Evolutionary conservation across 2,113 vertebrate species (phyloP).

Genomic region (Leptosomus discolor): DNA sequence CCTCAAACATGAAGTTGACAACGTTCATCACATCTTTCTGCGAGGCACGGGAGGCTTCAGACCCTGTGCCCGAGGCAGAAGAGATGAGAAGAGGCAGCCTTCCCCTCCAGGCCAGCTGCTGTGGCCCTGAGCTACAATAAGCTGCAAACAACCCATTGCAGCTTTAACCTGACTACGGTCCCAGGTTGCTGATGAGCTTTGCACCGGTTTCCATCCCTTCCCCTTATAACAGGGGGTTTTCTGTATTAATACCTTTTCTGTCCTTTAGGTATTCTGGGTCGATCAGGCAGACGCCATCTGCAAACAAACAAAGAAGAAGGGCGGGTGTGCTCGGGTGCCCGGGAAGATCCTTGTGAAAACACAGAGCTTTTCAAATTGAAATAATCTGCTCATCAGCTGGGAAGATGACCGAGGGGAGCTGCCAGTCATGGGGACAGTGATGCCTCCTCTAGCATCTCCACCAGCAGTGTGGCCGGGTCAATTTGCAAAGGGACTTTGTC

Average conservation of each 20-base stretch:
- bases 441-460: background rate
- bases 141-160: accelerated
- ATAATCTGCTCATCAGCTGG: background rate
- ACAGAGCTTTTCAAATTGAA: background rate
- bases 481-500: background rate
- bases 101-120: background rate
- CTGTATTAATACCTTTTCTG: slow-evolving; percentile 79
- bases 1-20: background rate
- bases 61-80: background rate
- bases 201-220: background rate
- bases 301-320: background rate
- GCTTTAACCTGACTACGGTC: background rate
- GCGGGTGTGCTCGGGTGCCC: accelerated
- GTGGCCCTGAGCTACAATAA: accelerated
- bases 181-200: background rate
- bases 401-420: background rate
- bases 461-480: accelerated
- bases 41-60: background rate
- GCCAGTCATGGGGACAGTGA: accelerated
- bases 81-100: background rate
- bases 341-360: background rate
- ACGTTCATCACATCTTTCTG: background rate
- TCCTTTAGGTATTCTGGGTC: slow-evolving; percentile 83
- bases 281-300: slow-evolving; percentile 86
- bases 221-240: accelerated